Base-by-base conservation (phyloP, 2,888 invertebrate genomes). In the Agonopterix heracliana region DNA sequence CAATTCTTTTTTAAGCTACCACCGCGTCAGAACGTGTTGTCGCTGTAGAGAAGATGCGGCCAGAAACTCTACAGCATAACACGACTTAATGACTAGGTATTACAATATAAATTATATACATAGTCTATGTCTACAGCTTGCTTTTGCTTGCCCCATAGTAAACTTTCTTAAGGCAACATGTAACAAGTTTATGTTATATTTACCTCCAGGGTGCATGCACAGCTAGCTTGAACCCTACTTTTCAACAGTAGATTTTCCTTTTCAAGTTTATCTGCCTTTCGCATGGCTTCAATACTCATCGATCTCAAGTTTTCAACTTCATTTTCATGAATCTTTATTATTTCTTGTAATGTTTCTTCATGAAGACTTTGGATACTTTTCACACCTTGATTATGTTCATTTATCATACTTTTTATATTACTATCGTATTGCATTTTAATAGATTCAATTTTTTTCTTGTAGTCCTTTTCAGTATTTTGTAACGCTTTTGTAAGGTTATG, bases 301-400 rank as follows among this genome's bases (percentile, higher is more conserved):
- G 74, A 64, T 58, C 87, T 74, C 53, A 90, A 71, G 56, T 77
- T 85, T 54, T 90, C 89, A 9, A 89, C 75, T 75, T 90, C 90
- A 56, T 81, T 85, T 60, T 90, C 90, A 58, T 90, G 87, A 42
- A 79, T 75, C 52, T 78, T 81, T 43, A 81, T 77, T 41, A 90
- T 71, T 43, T 89, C 87, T 48, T 81, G 74, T 13, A 90, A 57
- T 1, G 84, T 77, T 57, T 90, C 89, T 62, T 90, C 90, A 36
- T 91, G 90, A 34, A 90, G 75, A 53, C 71, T 76, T 67, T 91
- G 90, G 60, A 91, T 79, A 56, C 81, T 89, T 55, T 78, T 80
- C 3, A 91, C 89, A n/a, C 90, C 89, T 54, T 82, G 80, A 60
- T 89, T 87, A 56, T 90, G 90, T 60, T 90, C 86, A 49, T 86